Evolutionary conservation across 2,888 invertebrate genomes (phyloP), one percentile per base, ranked within the genome.

Genomic region (Dysmachus trigonus): DNA sequence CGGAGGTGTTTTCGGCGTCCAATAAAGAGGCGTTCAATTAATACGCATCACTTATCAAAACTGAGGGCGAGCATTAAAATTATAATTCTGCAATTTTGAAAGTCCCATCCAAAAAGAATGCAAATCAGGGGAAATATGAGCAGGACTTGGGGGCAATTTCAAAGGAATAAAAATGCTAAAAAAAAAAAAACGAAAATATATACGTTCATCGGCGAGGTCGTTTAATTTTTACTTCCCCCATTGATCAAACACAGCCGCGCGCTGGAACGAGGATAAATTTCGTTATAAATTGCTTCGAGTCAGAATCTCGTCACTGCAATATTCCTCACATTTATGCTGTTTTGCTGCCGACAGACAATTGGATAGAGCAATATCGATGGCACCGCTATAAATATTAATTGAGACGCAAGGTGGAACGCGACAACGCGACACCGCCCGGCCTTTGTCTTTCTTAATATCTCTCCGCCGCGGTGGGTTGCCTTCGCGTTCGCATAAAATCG

Each of bases 241-340:
- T 62, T 62, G 62, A 62, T 62, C 62, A 62, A 62, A 62, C 27
- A 62, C 41, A 22, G 22, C 62, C 62, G 62, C 62, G 62, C 62
- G 62, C 22, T 22, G 62, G 62, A 62, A 62, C 27, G 62, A 62
- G 72, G 72, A 72, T 22, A 72, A 86, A 72, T 79, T 79, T 86
- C 72, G 85, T 76, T 81, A 86, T 86, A 86, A 86, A 86, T 86
- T 86, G 79, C 86, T 86, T 72, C 47, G 41, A 83, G 38, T 83
- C 83, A 83, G 83, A 38, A 83, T 38, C 72, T 71, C 83, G 72
- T 72, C 72, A 72, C 41, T 72, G 83, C 72, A 72, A 47, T 83
- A 41, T 71, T 72, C 38, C 51, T 79, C 79, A 71, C 81, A 79
- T 86, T 71, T 62, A 85, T 62, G 30, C 51, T 62, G 62, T 22